phyloP scores from a whole-genome alignment of 1,140 invertebrate species.

The Sinonovacula constricta region DNA sequence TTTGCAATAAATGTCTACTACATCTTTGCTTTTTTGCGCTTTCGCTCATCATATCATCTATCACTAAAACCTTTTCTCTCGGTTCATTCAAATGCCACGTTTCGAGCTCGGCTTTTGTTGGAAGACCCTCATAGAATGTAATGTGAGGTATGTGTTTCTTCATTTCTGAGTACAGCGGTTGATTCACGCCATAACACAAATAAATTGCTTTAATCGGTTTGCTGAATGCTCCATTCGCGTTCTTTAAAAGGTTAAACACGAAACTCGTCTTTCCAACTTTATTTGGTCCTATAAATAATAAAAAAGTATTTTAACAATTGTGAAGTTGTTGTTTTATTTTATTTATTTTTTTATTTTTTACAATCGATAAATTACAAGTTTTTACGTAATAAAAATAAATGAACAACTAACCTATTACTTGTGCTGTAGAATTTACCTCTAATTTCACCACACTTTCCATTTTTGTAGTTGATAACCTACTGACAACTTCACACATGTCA shows the following conservation, averaged over 20 bases:
- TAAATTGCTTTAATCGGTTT: neutral
- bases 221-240: neutral
- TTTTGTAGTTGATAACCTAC: too few relatives aligned
- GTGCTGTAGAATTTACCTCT: conserved; percentile 1
- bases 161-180: neutral
- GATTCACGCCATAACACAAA: neutral
- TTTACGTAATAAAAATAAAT: neutral
- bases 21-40: neutral
- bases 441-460: neutral
- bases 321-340: neutral
- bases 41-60: neutral
- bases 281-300: neutral
- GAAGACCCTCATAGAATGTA: neutral
- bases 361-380: neutral
- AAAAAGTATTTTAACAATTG: neutral
- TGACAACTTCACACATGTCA: too few relatives aligned
- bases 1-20: neutral
- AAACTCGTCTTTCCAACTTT: neutral
- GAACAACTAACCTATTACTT: conserved; percentile 7
- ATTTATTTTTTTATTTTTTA: neutral
- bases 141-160: neutral
- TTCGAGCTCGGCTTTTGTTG: neutral
- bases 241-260: neutral
- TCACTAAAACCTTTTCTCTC: neutral
- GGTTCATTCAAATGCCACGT: neutral